Percentiles rank a stretch among this genome's conserved stretches.
These are phyloP conservation scores for Melanotaenia trifasciata DNA, from an alignment of 2,797 vertebrate species.

Conservation along the genomic window DNA sequence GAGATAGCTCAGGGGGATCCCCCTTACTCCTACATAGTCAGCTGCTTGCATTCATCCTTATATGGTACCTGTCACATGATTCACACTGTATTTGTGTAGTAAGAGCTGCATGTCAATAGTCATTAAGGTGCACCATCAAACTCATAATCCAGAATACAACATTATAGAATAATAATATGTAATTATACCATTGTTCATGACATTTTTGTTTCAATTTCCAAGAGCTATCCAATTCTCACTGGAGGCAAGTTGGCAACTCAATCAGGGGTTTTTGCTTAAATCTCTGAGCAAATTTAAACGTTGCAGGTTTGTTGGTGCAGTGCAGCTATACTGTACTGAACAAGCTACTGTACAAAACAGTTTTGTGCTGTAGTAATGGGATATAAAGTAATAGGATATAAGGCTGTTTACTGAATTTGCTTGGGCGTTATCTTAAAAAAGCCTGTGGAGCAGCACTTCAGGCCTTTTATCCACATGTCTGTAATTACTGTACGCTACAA, in stretches of 20 bases:
- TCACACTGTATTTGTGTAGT: constrained; percentile 18
- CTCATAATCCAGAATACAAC: not conserved
- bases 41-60: constrained; percentile 35
- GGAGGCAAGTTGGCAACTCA: not conserved
- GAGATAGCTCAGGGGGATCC: constrained; percentile 32
- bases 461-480: too few species aligned
- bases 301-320: not conserved
- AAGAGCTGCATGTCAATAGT: constrained; percentile 11
- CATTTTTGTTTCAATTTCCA: not conserved
- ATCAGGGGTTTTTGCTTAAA: not conserved
- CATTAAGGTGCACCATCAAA: constrained; percentile 9
- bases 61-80: constrained; percentile 44
- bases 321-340: not conserved
- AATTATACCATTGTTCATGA: constrained; percentile 5
- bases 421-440: not conserved
- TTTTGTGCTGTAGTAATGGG: not conserved
- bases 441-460: too few species aligned
- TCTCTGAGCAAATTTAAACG: not conserved
- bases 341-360: not conserved
- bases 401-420: not conserved
- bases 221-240: not conserved
- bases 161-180: not conserved
- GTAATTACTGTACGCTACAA: too few species aligned
- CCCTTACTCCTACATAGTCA: constrained; percentile 9
- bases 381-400: not conserved